Percentiles rank a stretch among this genome's conserved stretches.
Evolutionary conservation across 2,888 invertebrate genomes (phyloP).

Genomic region (Eristalis intricaria): DNA sequence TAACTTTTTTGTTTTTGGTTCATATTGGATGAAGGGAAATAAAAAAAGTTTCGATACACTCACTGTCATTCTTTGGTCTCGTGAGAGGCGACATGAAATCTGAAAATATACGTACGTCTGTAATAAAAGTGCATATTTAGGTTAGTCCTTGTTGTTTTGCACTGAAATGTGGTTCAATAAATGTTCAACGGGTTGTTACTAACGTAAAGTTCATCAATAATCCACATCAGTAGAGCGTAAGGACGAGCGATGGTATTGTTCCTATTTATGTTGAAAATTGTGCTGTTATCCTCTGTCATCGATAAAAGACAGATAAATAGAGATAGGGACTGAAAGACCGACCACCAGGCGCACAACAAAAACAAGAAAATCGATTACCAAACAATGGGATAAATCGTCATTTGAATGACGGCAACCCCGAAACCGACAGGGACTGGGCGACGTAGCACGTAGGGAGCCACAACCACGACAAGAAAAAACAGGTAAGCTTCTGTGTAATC

Average conservation of each 20-base stretch:
- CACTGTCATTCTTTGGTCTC: neutral
- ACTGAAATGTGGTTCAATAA: slow-evolving; percentile 47
- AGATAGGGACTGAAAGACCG: neutral
- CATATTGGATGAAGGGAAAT: neutral
- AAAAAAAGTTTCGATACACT: neutral
- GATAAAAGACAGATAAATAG: slow-evolving; percentile 8
- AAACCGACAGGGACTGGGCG: neutral
- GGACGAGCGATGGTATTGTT: slow-evolving; percentile 60
- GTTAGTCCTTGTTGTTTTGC: slow-evolving; percentile 21
- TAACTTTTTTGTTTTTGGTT: neutral
- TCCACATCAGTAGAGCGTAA: slow-evolving; percentile 64
- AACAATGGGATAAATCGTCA: slow-evolving; percentile 6
- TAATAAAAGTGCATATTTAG: neutral
- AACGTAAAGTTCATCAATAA: slow-evolving; percentile 65
- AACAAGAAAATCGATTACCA: slow-evolving; percentile 50
- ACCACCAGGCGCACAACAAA: slow-evolving; percentile 12
- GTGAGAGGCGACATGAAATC: neutral
- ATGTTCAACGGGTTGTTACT: slow-evolving; percentile 63
- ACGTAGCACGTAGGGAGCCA: neutral
- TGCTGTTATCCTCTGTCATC: slow-evolving; percentile 42
- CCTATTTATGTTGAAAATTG: slow-evolving; percentile 48
- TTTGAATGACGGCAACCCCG: slow-evolving; percentile 16
- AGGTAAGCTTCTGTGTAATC: slow-evolving; percentile 38
- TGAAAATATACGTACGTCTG: neutral
- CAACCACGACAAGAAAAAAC: slow-evolving; percentile 9